Evolutionary conservation across 2,113 vertebrate genomes (phyloP).

Genomic region (Cochlearius cochlearius): DNA sequence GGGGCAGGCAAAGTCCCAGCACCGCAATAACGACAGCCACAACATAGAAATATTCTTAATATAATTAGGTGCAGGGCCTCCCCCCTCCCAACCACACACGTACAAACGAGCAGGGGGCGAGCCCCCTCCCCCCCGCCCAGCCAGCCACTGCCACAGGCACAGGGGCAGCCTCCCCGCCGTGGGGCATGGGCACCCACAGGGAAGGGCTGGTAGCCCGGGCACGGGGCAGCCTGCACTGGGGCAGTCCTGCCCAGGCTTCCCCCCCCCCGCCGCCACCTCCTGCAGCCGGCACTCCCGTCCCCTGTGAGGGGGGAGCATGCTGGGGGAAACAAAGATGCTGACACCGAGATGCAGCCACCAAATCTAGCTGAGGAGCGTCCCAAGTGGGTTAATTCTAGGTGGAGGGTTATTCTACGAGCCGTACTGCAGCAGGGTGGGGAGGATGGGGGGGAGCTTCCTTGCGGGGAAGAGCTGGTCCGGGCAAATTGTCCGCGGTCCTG

Average conservation of each 20-base stretch:
- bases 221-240: neutral
- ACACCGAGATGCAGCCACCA: constrained; percentile 55
- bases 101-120: constrained; percentile 12
- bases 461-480: constrained; percentile 39
- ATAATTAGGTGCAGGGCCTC: constrained; percentile 69
- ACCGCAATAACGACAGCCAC: neutral
- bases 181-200: neutral
- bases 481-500: constrained; percentile 9
- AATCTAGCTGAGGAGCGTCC: constrained; percentile 60
- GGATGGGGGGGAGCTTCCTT: constrained; percentile 5
- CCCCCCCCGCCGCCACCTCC: neutral
- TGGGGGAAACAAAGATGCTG: constrained; percentile 54
- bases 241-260: neutral
- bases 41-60: constrained; percentile 69
- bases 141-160: constrained; percentile 1
- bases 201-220: neutral
- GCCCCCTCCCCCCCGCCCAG: neutral
- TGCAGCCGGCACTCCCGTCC: constrained; percentile 35
- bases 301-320: constrained; percentile 53
- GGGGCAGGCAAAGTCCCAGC: neutral
- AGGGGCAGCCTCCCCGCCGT: fast-evolving
- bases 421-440: constrained; percentile 47
- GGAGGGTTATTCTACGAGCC: constrained; percentile 62
- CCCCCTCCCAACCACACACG: constrained; percentile 48
- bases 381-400: constrained; percentile 56